Evolutionary conservation across 2,888 invertebrate species (phyloP).

Genomic region (Idaea aversata): DNA sequence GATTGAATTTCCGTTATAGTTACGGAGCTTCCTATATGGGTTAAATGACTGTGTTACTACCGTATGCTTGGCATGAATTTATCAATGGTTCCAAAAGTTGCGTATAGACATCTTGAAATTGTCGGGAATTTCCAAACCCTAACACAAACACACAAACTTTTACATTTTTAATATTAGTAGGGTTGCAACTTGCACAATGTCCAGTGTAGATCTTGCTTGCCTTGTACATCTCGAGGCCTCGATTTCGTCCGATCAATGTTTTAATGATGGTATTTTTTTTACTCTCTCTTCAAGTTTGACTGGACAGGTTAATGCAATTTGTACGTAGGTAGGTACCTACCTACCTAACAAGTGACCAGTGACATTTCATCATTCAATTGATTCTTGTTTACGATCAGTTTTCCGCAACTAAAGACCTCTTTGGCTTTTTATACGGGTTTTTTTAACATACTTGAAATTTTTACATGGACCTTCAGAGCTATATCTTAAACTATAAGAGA

Average conservation of each 20-base stretch:
- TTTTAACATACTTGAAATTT: too few relatives aligned
- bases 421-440: too few relatives aligned
- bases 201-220: conserved; percentile 23
- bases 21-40: too few relatives aligned
- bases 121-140: too few relatives aligned
- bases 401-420: too few relatives aligned
- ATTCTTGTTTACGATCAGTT: too few relatives aligned
- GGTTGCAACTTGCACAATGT: conserved; percentile 25
- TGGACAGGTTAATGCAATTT: conserved; percentile 1
- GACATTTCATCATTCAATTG: not conserved
- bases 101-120: too few relatives aligned
- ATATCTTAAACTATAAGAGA: too few relatives aligned
- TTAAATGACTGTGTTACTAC: too few relatives aligned
- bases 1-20: too few relatives aligned
- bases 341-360: not conserved
- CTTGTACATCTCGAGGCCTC: conserved; percentile 34
- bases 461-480: too few relatives aligned
- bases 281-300: not conserved
- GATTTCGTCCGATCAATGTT: conserved; percentile 8
- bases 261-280: conserved; percentile 4
- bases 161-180: conserved; percentile 6
- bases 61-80: not conserved
- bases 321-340: not conserved
- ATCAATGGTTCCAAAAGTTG: not conserved
- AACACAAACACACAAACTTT: too few relatives aligned